Evolutionary conservation across 2,797 vertebrate genomes (phyloP).

Genomic region (Lutjanus campechanus): DNA sequence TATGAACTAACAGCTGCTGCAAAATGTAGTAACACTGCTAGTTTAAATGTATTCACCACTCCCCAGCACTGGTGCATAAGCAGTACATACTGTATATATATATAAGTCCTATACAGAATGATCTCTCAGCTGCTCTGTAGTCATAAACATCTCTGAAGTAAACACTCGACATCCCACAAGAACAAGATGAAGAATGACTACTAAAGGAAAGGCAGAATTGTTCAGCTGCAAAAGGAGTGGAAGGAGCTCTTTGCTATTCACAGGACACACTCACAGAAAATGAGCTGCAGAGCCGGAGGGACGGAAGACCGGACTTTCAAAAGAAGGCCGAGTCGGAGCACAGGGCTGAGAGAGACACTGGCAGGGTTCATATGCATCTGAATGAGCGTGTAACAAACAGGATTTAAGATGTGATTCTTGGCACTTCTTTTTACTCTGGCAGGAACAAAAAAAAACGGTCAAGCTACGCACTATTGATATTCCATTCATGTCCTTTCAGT

Average conservation of each 20-base stretch:
- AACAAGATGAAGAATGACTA: slow-evolving; percentile 21
- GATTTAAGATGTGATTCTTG: slow-evolving; percentile 47
- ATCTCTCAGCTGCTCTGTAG: not conserved
- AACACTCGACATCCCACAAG: not conserved
- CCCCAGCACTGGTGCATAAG: no score
- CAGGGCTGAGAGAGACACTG: slow-evolving; percentile 1
- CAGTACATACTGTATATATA: not conserved
- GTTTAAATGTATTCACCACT: no score
- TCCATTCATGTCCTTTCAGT: slow-evolving; percentile 53
- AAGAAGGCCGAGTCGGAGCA: slow-evolving; percentile 28
- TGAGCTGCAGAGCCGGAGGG: slow-evolving; percentile 37
- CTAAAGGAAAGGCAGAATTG: slow-evolving; percentile 38
- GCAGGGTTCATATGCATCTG: slow-evolving; percentile 71
- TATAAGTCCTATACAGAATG: not conserved
- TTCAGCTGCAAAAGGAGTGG: slow-evolving; percentile 13
- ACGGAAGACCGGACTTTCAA: slow-evolving; percentile 35
- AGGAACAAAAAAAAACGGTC: not conserved
- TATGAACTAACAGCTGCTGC: no score
- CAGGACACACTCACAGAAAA: slow-evolving; percentile 41
- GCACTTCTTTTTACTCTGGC: slow-evolving; percentile 20
- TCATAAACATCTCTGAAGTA: not conserved
- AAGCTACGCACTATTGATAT: slow-evolving; percentile 64
- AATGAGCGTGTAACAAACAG: slow-evolving; percentile 56
- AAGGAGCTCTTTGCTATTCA: slow-evolving; percentile 63
- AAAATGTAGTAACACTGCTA: no score